Base-by-base conservation (phyloP, 37 sponge, comb jelly and placozoan genomes). In the Cladorhizidae sp. region DNA sequence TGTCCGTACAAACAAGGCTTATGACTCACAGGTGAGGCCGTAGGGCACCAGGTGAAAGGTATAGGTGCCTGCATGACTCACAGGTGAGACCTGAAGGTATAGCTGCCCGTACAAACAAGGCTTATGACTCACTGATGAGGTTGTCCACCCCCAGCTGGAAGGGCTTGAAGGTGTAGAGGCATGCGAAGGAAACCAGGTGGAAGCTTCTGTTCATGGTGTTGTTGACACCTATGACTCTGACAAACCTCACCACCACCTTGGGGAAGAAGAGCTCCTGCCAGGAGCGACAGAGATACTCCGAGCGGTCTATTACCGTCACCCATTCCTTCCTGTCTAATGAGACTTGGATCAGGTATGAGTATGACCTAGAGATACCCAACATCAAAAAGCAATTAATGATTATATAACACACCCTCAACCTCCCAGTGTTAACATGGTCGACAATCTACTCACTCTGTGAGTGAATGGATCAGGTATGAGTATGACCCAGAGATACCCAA, bases 231-330 rank as follows among this genome's bases (percentile, higher is more conserved):
- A 95, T 67, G 38, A 95, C 81, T 57, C 96, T 81, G 29, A 95
- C 40, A 37, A 89, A 95, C 56, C 90, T 58, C 64, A 83, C 85
- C 35, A 92, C 93, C 21, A 40, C 52, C n/a, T 85, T 72, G 26
- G 81, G 58, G 67, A 97, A 94, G 75, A 90, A 85, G 45, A 93
- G 86, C 75, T 90, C 89, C 51, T 97, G 98, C 86, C 89, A 84
- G 8, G 95, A 92, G 32, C 95, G 85, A 74, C 98, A 97, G 67
- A 81, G 84, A 64, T 87, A 87, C 57, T 70, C 37, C 2, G 83
- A 76, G 40, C 96, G 87, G 23, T 96, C 92, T 0, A 93, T 81
- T 42, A 96, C 89, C 40, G 64, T 90, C 74, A 77, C 64, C 95
- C 95, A 97, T 31, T 74, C 25, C 51, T 71, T 61, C 25, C 65